phyloP scores from a whole-genome alignment of 2,113 vertebrate species.

The Otis tarda region DNA sequence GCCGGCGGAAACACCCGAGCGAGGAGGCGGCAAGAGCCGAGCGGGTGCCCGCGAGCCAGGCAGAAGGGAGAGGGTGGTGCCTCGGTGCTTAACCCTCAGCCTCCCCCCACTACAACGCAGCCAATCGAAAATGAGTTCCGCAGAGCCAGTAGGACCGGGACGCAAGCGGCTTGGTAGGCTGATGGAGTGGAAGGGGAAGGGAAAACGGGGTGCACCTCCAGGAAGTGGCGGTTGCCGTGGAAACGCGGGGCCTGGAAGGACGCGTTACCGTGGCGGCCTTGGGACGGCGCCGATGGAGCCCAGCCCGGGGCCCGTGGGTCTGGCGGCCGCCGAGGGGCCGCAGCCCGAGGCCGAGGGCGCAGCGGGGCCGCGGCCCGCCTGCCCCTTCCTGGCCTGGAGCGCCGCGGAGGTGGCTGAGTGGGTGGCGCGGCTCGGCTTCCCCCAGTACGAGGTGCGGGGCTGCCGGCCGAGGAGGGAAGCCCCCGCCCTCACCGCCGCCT shows the following conservation, averaged over 20 bases:
- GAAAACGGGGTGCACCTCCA: not conserved
- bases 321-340: not conserved
- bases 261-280: not conserved
- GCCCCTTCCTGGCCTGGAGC: slow-evolving; percentile 39
- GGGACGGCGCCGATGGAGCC: not conserved
- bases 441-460: slow-evolving; percentile 74
- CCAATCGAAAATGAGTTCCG: not conserved
- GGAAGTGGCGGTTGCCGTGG: slow-evolving; percentile 31
- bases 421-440: slow-evolving; percentile 72
- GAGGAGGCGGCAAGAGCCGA: not conserved
- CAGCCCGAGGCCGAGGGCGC: not conserved
- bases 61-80: not conserved
- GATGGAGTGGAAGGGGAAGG: not conserved
- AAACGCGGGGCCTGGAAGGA: not conserved
- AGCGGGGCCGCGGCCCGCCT: fast-evolving
- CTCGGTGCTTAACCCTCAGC: not conserved
- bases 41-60: not conserved
- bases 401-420: slow-evolving; percentile 71
- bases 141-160: not conserved
- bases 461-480: not conserved
- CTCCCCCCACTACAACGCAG: not conserved
- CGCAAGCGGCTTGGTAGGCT: not conserved
- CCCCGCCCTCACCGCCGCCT: not conserved
- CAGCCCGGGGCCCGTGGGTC: not conserved
- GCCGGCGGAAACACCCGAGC: not conserved